Evolutionary conservation across 1,140 invertebrate species (phyloP).

Genomic region (Drosophila nebulosa): DNA sequence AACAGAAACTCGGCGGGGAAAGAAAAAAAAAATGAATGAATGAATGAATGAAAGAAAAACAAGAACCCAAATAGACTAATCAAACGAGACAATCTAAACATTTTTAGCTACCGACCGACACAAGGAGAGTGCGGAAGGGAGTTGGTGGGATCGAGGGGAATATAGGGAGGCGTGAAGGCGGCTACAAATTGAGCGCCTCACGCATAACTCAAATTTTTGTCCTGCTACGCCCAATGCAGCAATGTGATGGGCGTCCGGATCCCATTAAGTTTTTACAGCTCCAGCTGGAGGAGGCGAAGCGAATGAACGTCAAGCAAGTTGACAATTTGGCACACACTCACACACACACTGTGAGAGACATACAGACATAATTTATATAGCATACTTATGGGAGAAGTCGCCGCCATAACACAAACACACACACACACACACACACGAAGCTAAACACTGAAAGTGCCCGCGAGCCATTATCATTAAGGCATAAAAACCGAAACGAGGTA

Average conservation of each 20-base stretch:
- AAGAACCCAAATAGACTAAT: constrained; percentile 3
- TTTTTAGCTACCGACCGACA: neutral
- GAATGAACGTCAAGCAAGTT: constrained; percentile 27
- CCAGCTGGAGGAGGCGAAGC: neutral
- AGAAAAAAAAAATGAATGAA: neutral
- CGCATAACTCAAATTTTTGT: constrained; percentile 34
- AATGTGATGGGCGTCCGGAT: neutral
- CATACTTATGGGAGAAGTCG: constrained; percentile 11
- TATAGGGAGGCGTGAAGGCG: neutral
- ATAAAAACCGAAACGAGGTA: constrained; percentile 39
- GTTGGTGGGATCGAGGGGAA: neutral
- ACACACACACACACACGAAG: neutral
- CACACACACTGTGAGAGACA: constrained; percentile 10
- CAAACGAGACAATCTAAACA: constrained; percentile 6
- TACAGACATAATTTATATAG: constrained; percentile 38
- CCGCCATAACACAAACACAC: neutral
- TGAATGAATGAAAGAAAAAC: too few species aligned
- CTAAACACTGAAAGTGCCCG: neutral
- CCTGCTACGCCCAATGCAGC: constrained; percentile 5
- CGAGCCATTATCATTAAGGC: constrained; percentile 25
- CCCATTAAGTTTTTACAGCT: constrained; percentile 11
- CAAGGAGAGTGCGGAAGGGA: neutral
- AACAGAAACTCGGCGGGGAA: neutral
- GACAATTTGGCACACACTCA: constrained; percentile 39
- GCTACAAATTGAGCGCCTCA: constrained; percentile 33